These are phyloP conservation scores for Lepetodrilus schrolli DNA, from an alignment of 2,888 invertebrate genomes.

Conservation along the genomic window DNA sequence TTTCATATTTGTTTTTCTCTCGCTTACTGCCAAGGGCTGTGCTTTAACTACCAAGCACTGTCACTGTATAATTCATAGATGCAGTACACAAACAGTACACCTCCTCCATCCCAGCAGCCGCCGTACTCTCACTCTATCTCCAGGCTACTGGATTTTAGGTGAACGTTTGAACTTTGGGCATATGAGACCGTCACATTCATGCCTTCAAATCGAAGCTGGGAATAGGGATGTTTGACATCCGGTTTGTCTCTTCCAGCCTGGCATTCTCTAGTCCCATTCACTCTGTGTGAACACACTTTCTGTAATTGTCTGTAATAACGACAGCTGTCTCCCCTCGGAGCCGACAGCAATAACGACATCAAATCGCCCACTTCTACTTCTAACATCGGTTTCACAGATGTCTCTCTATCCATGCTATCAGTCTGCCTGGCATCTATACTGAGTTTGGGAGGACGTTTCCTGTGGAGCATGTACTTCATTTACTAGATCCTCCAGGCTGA, in stretches of 20 bases:
- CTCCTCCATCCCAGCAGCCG: neutral
- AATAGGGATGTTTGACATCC: conserved; percentile 3
- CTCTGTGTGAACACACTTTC: neutral
- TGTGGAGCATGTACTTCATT: neutral
- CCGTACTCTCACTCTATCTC: neutral
- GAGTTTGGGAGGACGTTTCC: neutral
- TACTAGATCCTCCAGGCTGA: neutral
- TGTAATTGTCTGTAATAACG: conserved; percentile 11
- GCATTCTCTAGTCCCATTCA: neutral
- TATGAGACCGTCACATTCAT: neutral
- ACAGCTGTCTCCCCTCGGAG: conserved; percentile 6
- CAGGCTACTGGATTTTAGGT: neutral
- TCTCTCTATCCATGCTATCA: neutral
- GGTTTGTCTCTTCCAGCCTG: neutral
- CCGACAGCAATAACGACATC: neutral
- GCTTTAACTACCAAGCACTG: conserved; percentile 4
- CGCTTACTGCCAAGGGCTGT: neutral
- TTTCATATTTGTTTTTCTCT: neutral
- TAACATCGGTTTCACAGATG: neutral
- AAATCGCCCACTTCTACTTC: neutral
- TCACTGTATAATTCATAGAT: neutral
- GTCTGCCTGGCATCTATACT: neutral
- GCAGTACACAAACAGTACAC: neutral
- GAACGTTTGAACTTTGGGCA: conserved; percentile 17
- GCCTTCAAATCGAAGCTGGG: neutral